These are phyloP conservation scores for Esox lucius DNA, from an alignment of 2,797 vertebrate genomes.

Conservation along the genomic window DNA sequence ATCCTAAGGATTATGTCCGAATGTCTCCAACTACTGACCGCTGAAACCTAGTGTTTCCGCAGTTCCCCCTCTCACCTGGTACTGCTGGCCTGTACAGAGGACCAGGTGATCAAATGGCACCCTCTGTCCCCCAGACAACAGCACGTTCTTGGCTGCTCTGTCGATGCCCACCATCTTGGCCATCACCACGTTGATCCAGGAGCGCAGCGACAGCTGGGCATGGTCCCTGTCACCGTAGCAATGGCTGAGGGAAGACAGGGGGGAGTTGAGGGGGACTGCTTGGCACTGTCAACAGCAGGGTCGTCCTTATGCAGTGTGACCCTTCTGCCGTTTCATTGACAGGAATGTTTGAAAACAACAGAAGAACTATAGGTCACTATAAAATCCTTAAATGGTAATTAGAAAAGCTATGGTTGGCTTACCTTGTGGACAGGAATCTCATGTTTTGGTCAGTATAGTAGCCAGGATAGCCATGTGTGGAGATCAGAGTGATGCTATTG, in stretches of 20 bases:
- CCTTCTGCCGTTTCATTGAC: not conserved
- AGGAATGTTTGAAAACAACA: not conserved
- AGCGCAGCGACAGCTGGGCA: constrained; percentile 79
- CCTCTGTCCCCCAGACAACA: constrained; percentile 68
- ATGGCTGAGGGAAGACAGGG: constrained; percentile 76
- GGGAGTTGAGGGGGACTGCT: not conserved
- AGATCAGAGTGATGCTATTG: constrained; percentile 89
- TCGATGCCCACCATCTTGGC: constrained; percentile 89
- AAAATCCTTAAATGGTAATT: not conserved
- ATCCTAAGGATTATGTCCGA: too few species aligned
- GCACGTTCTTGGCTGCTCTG: constrained; percentile 78
- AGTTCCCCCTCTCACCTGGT: constrained; percentile 78
- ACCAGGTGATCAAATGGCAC: constrained; percentile 88
- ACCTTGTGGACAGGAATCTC: constrained; percentile 88
- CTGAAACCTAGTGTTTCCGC: too few species aligned
- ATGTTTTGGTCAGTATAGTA: constrained; percentile 53
- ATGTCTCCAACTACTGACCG: too few species aligned
- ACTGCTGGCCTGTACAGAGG: constrained; percentile 88
- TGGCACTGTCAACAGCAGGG: not conserved
- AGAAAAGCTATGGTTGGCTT: constrained; percentile 38
- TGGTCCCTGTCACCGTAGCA: constrained; percentile 82
- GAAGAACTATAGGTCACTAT: not conserved
- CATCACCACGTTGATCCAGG: constrained; percentile 79
- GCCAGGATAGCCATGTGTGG: constrained; percentile 81
- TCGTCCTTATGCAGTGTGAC: not conserved